These are phyloP conservation scores for Tetramorium simillimum DNA, from an alignment of 1,140 invertebrate species.

Conservation along the genomic window DNA sequence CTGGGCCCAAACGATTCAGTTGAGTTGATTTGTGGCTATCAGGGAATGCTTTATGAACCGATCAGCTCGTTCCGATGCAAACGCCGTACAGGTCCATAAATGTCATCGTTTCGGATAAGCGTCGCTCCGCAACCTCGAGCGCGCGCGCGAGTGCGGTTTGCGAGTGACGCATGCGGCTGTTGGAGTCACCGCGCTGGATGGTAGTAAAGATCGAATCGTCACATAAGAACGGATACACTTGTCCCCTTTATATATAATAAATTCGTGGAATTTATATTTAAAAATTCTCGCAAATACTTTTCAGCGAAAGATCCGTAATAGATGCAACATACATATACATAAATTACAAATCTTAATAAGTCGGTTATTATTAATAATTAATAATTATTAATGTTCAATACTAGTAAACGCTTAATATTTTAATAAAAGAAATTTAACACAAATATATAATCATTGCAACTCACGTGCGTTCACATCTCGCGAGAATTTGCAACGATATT, in stretches of 20 bases:
- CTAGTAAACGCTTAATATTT: background rate
- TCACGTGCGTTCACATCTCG: background rate
- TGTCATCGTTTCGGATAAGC: slow-evolving; percentile 74
- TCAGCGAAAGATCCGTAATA: background rate
- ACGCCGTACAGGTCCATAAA: slow-evolving; percentile 78
- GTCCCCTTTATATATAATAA: background rate
- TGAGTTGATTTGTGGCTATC: slow-evolving; percentile 81
- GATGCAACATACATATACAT: background rate
- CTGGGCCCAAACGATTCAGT: slow-evolving; percentile 76
- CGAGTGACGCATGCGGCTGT: slow-evolving; percentile 18
- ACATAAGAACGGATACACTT: background rate
- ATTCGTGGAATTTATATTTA: background rate
- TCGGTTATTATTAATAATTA: background rate
- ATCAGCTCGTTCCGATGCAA: slow-evolving; percentile 73
- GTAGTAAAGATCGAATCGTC: slow-evolving; percentile 18
- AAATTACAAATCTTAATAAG: background rate
- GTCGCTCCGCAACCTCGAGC: slow-evolving; percentile 38
- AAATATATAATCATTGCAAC: background rate
- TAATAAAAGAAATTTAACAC: background rate
- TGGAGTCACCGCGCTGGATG: slow-evolving; percentile 2
- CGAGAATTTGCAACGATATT: background rate
- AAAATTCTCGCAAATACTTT: background rate
- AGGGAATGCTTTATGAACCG: slow-evolving; percentile 81
- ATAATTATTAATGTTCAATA: background rate
- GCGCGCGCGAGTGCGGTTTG: slow-evolving; percentile 3